These are phyloP conservation scores for Sceliomorpha sp. DNA, from an alignment of 2,888 invertebrate species.

Conservation along the genomic window DNA sequence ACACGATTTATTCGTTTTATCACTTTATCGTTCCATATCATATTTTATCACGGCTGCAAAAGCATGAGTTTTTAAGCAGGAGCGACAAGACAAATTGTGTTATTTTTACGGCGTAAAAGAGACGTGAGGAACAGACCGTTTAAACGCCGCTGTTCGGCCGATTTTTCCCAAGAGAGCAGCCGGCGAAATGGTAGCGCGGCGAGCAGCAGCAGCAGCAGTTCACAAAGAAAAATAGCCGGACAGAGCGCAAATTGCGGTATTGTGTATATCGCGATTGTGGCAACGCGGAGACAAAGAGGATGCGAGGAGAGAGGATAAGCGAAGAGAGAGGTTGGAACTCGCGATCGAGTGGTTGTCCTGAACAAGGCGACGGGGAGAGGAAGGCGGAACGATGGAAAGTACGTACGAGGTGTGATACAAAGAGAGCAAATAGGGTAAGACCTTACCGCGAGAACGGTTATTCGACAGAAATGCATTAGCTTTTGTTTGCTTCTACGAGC, in stretches of 20 bases:
- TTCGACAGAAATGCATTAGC: conserved; percentile 67
- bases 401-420: conserved; percentile 32
- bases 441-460: conserved; percentile 55
- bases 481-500: conserved; percentile 62
- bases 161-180: conserved; percentile 2
- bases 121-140: background rate
- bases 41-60: no score
- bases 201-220: no score
- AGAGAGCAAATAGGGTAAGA: conserved; percentile 34
- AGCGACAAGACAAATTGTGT: background rate
- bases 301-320: conserved; percentile 9
- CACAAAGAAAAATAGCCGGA: conserved; percentile 32
- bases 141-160: conserved; percentile 5
- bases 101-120: background rate
- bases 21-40: no score
- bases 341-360: conserved; percentile 25
- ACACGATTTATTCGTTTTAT: no score
- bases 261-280: conserved; percentile 22
- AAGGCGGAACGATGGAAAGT: conserved; percentile 24
- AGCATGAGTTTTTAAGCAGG: no score
- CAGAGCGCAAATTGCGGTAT: conserved; percentile 25
- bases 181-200: conserved; percentile 14
- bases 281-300: conserved; percentile 16
- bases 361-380: conserved; percentile 5
- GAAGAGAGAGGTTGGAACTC: conserved; percentile 12